A percentile compares a stretch with the other conserved stretches of the same genome.
Conservation (phyloP, 2,113 vertebrate genomes). For the Eulacestoma nigropectus region DNA sequence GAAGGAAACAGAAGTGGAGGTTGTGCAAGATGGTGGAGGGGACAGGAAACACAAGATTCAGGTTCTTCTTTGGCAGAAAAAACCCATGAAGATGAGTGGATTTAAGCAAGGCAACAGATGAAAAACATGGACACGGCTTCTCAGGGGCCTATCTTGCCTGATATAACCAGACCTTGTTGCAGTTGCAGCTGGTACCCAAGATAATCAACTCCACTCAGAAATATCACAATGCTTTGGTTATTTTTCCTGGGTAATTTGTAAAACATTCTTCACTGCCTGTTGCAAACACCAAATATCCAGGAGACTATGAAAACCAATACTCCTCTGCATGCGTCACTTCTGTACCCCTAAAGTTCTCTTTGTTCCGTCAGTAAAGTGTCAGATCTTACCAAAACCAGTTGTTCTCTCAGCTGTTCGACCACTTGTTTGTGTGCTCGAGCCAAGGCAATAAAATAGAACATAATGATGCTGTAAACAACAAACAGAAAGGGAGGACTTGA, state of each 20-base stretch:
- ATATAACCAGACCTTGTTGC: not conserved
- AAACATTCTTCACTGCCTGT: not conserved
- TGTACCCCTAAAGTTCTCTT: not conserved
- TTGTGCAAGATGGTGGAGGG: not conserved
- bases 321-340: not conserved
- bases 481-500: not conserved
- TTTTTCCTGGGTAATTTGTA: not conserved
- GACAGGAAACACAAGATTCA: not conserved
- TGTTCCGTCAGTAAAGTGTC: not conserved
- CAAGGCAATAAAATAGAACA: slow-evolving; percentile 92
- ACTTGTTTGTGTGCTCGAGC: slow-evolving; percentile 89
- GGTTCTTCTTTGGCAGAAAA: not conserved
- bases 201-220: not conserved
- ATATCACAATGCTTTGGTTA: not conserved
- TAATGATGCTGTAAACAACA: slow-evolving; percentile 77
- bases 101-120: not conserved
- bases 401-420: slow-evolving; percentile 85
- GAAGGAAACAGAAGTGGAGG: not conserved
- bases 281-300: not conserved
- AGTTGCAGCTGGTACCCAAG: not conserved
- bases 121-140: not conserved
- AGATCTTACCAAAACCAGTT: slow-evolving; percentile 84
- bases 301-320: not conserved
- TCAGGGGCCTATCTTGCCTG: not conserved
- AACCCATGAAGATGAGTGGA: rapidly evolving